Percentiles rank a stretch among this genome's conserved stretches.
Conservation (phyloP, 2,888 invertebrate genomes). For the Macaria liturata region DNA sequence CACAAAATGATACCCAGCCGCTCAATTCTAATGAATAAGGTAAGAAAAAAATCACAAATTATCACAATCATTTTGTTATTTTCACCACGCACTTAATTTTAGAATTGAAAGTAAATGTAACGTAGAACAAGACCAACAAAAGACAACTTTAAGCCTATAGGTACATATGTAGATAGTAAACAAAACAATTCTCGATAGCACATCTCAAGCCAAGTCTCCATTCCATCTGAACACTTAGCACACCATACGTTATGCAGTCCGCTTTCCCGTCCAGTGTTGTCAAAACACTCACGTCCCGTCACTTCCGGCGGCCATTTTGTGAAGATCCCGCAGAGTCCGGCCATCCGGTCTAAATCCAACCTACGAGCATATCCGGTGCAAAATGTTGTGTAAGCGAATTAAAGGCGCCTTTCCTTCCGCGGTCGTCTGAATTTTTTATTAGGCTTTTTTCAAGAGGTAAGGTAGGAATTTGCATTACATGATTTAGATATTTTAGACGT, state of each 20-base stretch:
- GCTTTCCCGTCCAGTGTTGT: slow-evolving; percentile 71
- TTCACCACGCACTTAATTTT: too few relatives aligned
- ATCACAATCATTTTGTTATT: too few relatives aligned
- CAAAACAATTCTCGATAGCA: too few relatives aligned
- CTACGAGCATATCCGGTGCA: slow-evolving; percentile 63
- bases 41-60: too few relatives aligned
- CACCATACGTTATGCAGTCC: slow-evolving; percentile 61
- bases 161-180: too few relatives aligned
- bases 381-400: slow-evolving; percentile 78
- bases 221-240: too few relatives aligned
- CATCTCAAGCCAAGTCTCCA: too few relatives aligned
- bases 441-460: slow-evolving; percentile 28
- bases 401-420: slow-evolving; percentile 56
- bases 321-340: slow-evolving; percentile 55
- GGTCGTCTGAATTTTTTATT: slow-evolving; percentile 42
- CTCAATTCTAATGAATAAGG: too few relatives aligned
- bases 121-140: too few relatives aligned
- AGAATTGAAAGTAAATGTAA: too few relatives aligned
- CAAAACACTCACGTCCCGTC: slow-evolving; percentile 80
- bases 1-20: too few relatives aligned
- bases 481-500: neutral
- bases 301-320: slow-evolving; percentile 65
- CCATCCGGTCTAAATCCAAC: slow-evolving; percentile 53
- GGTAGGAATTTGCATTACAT: neutral
- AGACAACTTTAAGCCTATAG: too few relatives aligned